phyloP scores from a whole-genome alignment of 2,113 vertebrate species.

The Pluvianellus socialis region DNA sequence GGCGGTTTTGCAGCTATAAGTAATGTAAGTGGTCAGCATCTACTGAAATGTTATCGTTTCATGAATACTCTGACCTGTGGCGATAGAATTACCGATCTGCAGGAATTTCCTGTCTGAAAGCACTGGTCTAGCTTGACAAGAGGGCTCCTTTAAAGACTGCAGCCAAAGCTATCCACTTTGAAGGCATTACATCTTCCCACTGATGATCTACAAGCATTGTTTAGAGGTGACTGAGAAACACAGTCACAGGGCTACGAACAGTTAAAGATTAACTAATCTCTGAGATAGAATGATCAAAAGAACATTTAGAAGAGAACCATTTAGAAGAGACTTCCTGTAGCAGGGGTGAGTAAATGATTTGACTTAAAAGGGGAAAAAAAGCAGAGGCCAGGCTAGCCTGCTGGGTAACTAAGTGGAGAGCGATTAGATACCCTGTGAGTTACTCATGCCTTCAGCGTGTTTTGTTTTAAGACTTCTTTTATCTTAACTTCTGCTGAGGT shows the following conservation, averaged over 20 bases:
- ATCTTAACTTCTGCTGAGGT: conserved; percentile 33
- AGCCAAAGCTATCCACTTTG: not conserved
- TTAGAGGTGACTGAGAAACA: conserved; percentile 5
- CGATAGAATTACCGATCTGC: not conserved
- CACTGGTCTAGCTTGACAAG: not conserved
- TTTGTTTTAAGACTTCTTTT: conserved; percentile 22
- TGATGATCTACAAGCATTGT: not conserved
- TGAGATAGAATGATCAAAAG: conserved; percentile 28
- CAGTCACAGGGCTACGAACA: conserved; percentile 14
- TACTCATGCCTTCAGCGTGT: not conserved
- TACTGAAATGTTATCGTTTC: not conserved
- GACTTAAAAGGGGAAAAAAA: not conserved
- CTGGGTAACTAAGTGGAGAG: not conserved
- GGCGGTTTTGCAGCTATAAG: not conserved
- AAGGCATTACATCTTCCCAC: not conserved
- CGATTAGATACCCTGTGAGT: not conserved
- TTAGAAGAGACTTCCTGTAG: conserved; percentile 18
- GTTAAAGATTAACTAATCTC: conserved; percentile 42
- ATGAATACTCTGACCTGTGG: not conserved
- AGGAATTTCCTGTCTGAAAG: not conserved
- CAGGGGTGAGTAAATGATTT: not conserved
- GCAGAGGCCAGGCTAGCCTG: not conserved
- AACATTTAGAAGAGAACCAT: not conserved
- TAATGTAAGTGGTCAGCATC: not conserved
- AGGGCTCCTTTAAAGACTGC: not conserved